These are phyloP conservation scores for Odontophorus gujanensis DNA, from an alignment of 2,113 vertebrate species.

Conservation along the genomic window DNA sequence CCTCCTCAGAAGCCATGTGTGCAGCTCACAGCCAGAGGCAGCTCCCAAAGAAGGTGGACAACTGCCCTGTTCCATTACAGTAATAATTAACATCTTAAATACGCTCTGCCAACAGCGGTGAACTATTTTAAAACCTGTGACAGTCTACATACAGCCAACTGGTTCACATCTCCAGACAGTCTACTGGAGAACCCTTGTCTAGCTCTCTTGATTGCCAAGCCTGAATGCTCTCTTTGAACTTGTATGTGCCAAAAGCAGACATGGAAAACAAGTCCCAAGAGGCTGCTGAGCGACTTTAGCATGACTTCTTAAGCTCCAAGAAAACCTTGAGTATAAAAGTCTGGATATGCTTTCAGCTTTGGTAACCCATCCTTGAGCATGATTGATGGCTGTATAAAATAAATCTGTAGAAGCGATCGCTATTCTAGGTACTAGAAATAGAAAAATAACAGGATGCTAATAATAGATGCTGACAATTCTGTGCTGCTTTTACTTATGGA, in stretches of 20 bases:
- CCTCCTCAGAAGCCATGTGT: not conserved
- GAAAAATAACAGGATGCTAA: slow-evolving; percentile 29
- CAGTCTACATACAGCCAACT: not conserved
- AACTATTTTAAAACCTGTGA: not conserved
- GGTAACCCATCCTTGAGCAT: not conserved
- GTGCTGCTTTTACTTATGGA: not conserved
- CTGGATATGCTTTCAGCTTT: not conserved
- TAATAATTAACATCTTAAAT: not conserved
- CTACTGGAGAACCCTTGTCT: not conserved
- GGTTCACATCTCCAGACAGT: not conserved
- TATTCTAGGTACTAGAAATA: not conserved
- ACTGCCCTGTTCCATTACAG: fast-evolving
- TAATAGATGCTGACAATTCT: slow-evolving; percentile 16
- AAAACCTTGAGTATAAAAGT: not conserved
- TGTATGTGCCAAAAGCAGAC: not conserved
- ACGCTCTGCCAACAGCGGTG: not conserved
- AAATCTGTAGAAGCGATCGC: not conserved
- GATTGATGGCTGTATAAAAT: not conserved
- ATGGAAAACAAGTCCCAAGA: fast-evolving
- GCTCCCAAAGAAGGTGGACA: not conserved
- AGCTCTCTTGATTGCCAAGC: not conserved
- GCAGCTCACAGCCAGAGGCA: not conserved
- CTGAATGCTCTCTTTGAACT: not conserved
- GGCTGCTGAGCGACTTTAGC: not conserved
- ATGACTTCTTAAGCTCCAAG: not conserved